Conservation (phyloP, 2,888 invertebrate genomes). For the Trissonchulus latispiculum region DNA sequence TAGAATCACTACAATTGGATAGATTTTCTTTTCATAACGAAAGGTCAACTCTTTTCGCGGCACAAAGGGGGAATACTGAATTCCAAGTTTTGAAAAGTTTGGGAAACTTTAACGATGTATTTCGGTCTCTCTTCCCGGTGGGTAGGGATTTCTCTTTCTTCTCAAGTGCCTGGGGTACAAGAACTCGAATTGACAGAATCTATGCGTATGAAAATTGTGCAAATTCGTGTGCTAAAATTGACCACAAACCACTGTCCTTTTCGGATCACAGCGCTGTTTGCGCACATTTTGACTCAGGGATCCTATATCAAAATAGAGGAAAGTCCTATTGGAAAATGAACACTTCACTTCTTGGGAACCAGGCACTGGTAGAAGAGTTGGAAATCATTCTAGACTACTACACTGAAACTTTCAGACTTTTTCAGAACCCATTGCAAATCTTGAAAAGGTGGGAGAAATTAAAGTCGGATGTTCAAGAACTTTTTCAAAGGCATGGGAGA, state of each 20-base stretch:
- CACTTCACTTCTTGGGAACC: neutral
- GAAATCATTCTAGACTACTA: neutral
- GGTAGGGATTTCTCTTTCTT: neutral
- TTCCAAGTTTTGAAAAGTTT: neutral
- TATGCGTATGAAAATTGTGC: neutral
- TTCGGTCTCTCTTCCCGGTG: neutral
- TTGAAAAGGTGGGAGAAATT: neutral
- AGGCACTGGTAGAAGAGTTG: neutral
- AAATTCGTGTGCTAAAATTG: neutral
- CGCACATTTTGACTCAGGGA: too few species aligned
- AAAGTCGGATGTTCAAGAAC: neutral
- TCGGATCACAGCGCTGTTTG: neutral
- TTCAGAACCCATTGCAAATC: neutral
- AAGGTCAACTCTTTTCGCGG: neutral
- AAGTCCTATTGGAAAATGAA: conserved; percentile 17
- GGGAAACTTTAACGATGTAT: too few species aligned
- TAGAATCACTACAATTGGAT: neutral
- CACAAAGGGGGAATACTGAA: neutral
- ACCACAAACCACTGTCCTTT: neutral
- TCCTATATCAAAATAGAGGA: neutral
- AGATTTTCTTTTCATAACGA: neutral
- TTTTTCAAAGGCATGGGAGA: too few species aligned
- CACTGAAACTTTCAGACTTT: neutral
- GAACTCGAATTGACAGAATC: conserved; percentile 8
- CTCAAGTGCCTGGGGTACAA: too few species aligned